A percentile compares a stretch with the other conserved stretches of the same genome.
These are phyloP conservation scores for Chrysemys picta DNA, from an alignment of 2,113 vertebrate species.

Conservation along the genomic window DNA sequence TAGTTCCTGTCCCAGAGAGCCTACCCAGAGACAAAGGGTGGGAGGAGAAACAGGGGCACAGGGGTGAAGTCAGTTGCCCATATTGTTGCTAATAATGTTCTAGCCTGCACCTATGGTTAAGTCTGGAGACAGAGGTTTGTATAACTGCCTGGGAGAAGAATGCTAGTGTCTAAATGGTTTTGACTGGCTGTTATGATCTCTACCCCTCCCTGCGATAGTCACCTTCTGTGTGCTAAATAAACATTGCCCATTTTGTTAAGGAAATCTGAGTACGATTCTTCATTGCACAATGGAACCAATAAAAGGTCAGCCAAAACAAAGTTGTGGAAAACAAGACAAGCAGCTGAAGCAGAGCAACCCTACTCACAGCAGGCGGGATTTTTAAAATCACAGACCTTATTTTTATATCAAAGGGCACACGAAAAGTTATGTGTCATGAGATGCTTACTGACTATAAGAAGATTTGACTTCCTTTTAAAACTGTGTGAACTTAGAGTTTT, in stretches of 20 bases:
- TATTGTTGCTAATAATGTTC: background rate
- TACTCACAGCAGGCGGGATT: constrained; percentile 4
- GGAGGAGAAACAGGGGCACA: background rate
- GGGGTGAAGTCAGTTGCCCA: constrained; percentile 17
- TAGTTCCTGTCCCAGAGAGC: background rate
- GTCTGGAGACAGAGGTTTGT: background rate
- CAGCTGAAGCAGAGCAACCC: background rate
- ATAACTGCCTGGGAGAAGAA: background rate
- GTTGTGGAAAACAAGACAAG: background rate
- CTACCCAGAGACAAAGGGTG: background rate
- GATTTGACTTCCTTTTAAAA: constrained; percentile 26
- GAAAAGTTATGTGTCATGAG: background rate
- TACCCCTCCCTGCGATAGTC: background rate
- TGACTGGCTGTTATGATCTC: background rate
- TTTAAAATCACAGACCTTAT: background rate
- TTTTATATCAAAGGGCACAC: background rate
- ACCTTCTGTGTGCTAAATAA: background rate
- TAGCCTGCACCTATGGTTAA: background rate
- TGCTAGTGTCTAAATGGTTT: background rate
- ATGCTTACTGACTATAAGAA: constrained; percentile 20
- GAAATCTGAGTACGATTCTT: background rate
- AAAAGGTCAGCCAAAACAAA: background rate
- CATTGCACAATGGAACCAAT: background rate
- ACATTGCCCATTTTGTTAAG: background rate
- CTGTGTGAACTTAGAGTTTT: constrained; percentile 21